Conservation (phyloP, 2,797 vertebrate genomes). For the Gymnothorax javanicus region DNA sequence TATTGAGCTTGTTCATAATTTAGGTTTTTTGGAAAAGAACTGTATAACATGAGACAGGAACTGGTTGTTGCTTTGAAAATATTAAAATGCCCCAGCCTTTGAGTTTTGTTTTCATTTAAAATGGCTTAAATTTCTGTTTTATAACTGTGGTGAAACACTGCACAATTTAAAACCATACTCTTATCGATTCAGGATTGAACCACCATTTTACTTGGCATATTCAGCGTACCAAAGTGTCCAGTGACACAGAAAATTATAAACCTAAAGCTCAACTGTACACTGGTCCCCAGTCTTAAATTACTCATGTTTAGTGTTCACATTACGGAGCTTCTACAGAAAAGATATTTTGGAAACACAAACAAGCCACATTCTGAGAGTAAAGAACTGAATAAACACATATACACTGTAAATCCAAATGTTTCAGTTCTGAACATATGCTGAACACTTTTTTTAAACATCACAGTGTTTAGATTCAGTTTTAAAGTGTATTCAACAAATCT, state of each 20-base stretch:
- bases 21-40: not conserved
- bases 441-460: too few species aligned
- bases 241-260: conserved; percentile 22
- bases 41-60: not conserved
- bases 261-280: not conserved
- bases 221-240: conserved; percentile 13
- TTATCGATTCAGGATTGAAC: conserved; percentile 61
- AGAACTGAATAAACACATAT: not conserved
- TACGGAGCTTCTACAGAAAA: not conserved
- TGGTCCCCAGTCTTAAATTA: not conserved
- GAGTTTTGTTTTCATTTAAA: conserved; percentile 21
- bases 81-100: not conserved
- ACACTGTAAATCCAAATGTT: not conserved
- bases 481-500: too few species aligned
- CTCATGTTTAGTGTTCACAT: not conserved
- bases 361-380: not conserved
- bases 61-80: not conserved
- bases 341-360: not conserved
- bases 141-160: conserved; percentile 58
- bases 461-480: too few species aligned
- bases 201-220: conserved; percentile 27
- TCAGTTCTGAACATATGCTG: too few species aligned
- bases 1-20: not conserved
- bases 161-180: conserved; percentile 58
- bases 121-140: conserved; percentile 40